phyloP scores from a whole-genome alignment of 2,113 vertebrate species.

The Cricetomys ansorgei region DNA sequence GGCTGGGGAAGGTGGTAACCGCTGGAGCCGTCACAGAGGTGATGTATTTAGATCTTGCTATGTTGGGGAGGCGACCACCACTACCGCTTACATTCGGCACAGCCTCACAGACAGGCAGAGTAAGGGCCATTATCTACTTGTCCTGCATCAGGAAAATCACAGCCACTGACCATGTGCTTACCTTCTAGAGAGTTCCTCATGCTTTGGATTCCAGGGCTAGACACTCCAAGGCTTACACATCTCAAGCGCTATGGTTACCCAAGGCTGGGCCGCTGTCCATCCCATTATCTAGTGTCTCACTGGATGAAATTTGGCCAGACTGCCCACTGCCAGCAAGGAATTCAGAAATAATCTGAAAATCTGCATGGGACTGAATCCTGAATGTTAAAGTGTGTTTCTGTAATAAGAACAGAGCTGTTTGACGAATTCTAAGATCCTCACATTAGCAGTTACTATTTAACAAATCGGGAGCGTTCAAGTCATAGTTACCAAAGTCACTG shows the following conservation, averaged over 20 bases:
- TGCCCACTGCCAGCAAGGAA: neutral
- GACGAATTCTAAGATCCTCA: neutral
- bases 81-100: neutral
- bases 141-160: neutral
- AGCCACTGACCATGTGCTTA: neutral
- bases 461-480: neutral
- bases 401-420: neutral
- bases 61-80: too few species aligned
- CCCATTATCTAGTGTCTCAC: neutral
- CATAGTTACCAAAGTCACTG: neutral
- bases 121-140: neutral
- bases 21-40: neutral
- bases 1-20: neutral
- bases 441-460: neutral
- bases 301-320: neutral
- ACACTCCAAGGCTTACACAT: neutral
- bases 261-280: too few species aligned
- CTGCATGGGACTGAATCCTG: neutral
- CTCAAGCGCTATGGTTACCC: neutral
- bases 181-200: neutral
- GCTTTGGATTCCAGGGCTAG: neutral
- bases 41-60: neutral
- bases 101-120: neutral
- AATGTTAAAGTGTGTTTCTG: neutral
- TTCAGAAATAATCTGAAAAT: neutral